A percentile compares a stretch with the other conserved stretches of the same genome.
phyloP scores from a whole-genome alignment of 2,113 vertebrate genomes.

The Pristiophorus japonicus region DNA sequence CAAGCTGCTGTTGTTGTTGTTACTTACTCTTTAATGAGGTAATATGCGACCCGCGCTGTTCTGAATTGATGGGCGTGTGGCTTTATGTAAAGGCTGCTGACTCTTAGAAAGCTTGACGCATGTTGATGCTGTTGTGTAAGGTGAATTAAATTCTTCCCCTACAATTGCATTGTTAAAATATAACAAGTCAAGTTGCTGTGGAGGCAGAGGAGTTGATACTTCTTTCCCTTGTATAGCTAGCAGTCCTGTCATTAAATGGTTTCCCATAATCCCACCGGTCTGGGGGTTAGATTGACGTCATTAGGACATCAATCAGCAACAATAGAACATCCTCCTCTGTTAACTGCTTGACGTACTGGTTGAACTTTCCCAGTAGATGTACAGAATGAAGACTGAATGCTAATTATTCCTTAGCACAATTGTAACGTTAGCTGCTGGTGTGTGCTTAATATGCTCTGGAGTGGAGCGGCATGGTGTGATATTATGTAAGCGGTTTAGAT shows the following conservation, averaged over 20 bases:
- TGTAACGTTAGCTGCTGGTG: not conserved
- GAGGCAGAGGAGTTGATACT: not conserved
- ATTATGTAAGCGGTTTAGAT: not conserved
- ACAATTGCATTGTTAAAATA: not conserved
- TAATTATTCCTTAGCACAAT: not conserved
- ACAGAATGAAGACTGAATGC: slow-evolving; percentile 21
- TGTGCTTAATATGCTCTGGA: not conserved
- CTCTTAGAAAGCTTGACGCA: not conserved
- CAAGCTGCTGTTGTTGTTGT: not conserved
- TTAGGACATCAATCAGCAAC: not conserved
- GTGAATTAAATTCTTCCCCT: not conserved
- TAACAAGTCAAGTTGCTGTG: not conserved
- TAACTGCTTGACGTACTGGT: not conserved
- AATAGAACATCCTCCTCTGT: not conserved
- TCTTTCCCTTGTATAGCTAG: not conserved
- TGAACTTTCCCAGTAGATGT: not conserved
- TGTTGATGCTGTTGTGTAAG: not conserved
- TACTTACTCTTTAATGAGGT: not conserved
- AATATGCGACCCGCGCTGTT: not conserved
- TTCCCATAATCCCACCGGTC: not conserved
- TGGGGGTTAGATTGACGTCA: slow-evolving; percentile 24
- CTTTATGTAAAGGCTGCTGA: not conserved
- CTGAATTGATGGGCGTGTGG: not conserved
- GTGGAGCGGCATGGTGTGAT: not conserved
- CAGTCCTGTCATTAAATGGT: not conserved